These are phyloP conservation scores for Anhinga rufa DNA, from an alignment of 2,113 vertebrate genomes.

Conservation along the genomic window DNA sequence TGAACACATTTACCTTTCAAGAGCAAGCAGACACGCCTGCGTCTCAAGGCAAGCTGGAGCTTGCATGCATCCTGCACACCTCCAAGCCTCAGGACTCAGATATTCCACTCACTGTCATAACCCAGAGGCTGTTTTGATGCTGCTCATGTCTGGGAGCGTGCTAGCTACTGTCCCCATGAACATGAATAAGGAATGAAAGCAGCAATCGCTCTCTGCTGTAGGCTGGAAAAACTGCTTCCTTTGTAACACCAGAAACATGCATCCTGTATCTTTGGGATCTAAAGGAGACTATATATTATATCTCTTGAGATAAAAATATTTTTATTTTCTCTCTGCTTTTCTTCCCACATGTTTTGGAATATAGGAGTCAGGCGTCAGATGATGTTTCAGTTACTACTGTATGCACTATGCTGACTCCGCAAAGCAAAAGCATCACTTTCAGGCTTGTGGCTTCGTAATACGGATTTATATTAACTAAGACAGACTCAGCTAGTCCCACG, in stretches of 20 bases:
- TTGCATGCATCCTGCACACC: neutral
- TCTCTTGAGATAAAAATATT: neutral
- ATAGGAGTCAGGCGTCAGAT: neutral
- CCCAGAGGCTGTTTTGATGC: neutral
- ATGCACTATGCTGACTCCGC: neutral
- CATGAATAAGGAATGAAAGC: neutral
- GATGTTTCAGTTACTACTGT: neutral
- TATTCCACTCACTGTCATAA: neutral
- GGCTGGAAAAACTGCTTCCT: neutral
- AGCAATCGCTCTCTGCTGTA: neutral
- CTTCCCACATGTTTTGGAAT: neutral
- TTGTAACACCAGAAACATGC: neutral
- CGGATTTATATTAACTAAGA: neutral
- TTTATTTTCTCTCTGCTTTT: neutral
- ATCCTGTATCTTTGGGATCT: neutral
- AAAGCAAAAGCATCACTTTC: neutral
- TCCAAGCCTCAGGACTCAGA: neutral
- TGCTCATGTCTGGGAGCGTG: neutral
- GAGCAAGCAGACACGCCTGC: neutral
- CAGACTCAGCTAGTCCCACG: neutral
- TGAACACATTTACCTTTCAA: neutral
- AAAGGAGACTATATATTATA: neutral
- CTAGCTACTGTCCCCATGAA: neutral
- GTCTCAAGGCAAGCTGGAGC: neutral
- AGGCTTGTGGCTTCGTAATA: neutral